A percentile compares a stretch with the other conserved stretches of the same genome.
These are phyloP conservation scores for Drosophila obscura DNA, from an alignment of 1,140 invertebrate genomes.

Conservation along the genomic window DNA sequence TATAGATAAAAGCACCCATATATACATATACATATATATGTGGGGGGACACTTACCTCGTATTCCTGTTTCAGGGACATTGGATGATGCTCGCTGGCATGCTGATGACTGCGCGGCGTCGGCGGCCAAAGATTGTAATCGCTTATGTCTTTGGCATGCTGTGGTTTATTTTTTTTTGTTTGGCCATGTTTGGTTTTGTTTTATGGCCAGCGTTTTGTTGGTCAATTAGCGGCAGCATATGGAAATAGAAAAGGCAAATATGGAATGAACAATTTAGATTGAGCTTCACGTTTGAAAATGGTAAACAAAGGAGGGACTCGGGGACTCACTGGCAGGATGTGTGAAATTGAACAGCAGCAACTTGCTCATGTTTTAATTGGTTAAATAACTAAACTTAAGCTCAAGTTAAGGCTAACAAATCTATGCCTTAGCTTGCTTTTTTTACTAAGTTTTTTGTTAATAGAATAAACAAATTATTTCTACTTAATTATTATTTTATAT, in stretches of 20 bases:
- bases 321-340: background rate
- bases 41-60: slow-evolving; percentile 85
- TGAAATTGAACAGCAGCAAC: too few relatives aligned
- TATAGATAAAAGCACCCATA: slow-evolving; percentile 35
- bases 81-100: slow-evolving; percentile 76
- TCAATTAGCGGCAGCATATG: slow-evolving; percentile 41
- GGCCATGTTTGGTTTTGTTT: slow-evolving; percentile 8
- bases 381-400: too few relatives aligned
- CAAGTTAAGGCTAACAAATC: too few relatives aligned
- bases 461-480: too few relatives aligned
- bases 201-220: slow-evolving; percentile 40
- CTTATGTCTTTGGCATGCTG: slow-evolving; percentile 86
- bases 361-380: too few relatives aligned
- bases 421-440: too few relatives aligned
- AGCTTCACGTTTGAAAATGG: too few relatives aligned
- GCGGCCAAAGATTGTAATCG: slow-evolving; percentile 87
- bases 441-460: too few relatives aligned
- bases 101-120: slow-evolving; percentile 85
- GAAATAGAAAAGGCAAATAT: slow-evolving; percentile 26
- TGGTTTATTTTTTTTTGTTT: slow-evolving; percentile 12
- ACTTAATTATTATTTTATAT: background rate
- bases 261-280: too few relatives aligned
- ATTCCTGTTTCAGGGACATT: slow-evolving; percentile 87
- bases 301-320: too few relatives aligned
- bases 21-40: slow-evolving; percentile 9